Percentiles rank a stretch among this genome's conserved stretches.
Conservation (phyloP, 2,797 vertebrate genomes). For the Anniella stebbinsi region DNA sequence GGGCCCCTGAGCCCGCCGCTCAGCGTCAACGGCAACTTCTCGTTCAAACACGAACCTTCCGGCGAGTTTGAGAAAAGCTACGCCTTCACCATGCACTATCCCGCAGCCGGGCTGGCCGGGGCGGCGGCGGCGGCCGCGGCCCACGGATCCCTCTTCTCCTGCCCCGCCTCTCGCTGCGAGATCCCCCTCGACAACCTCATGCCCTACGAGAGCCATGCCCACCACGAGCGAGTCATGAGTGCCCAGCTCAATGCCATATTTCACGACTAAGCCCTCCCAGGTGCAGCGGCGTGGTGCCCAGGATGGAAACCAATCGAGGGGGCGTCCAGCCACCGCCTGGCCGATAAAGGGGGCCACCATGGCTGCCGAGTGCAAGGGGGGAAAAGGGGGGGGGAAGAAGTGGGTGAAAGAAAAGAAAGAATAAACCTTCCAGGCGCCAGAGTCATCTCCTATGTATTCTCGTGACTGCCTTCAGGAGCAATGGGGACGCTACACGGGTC, state of each 20-base stretch:
- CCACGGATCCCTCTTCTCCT: constrained; percentile 85
- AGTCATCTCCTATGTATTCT: constrained; percentile 80
- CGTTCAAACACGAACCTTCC: constrained; percentile 93
- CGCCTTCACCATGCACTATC: constrained; percentile 92
- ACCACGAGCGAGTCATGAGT: constrained; percentile 93
- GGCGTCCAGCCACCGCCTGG: constrained; percentile 67
- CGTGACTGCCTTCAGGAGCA: constrained; percentile 83
- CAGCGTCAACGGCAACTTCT: constrained; percentile 98
- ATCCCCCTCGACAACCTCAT: constrained; percentile 90
- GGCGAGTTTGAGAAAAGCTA: constrained; percentile 90
- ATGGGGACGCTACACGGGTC: constrained; percentile 72
- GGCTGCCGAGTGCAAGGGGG: constrained; percentile 72
- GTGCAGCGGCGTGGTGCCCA: constrained; percentile 42
- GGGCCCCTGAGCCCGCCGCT: constrained; percentile 96
- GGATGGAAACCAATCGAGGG: constrained; percentile 66
- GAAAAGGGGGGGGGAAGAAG: fast-evolving
- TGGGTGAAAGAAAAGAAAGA: not conserved
- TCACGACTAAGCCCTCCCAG: constrained; percentile 85
- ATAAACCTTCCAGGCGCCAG: constrained; percentile 67
- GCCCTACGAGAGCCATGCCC: constrained; percentile 92
- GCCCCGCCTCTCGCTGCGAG: constrained; percentile 86
- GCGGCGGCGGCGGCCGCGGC: constrained; percentile 75
- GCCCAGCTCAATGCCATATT: constrained; percentile 95
- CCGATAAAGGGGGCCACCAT: constrained; percentile 53
- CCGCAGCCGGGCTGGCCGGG: constrained; percentile 82